Percentiles rank a stretch among this genome's conserved stretches.
Conservation (phyloP, 2,797 vertebrate genomes). For the Argya squamiceps region DNA sequence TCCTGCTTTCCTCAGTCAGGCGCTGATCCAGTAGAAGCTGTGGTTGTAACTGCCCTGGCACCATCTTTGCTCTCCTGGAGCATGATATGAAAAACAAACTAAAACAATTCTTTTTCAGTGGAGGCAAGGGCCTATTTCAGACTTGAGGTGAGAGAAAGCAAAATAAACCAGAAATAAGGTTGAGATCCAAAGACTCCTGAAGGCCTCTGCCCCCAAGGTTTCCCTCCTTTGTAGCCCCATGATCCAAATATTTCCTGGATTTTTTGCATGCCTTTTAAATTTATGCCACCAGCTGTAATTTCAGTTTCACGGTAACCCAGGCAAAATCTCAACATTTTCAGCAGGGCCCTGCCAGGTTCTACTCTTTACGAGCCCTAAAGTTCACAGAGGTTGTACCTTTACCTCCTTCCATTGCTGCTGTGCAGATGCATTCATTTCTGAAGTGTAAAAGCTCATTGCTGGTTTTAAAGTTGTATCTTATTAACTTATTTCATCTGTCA, state of each 20-base stretch:
- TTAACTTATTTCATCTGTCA: not conserved
- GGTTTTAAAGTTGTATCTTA: not conserved
- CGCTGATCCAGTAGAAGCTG: constrained; percentile 16
- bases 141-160: constrained; percentile 1
- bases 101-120: not conserved
- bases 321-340: not conserved
- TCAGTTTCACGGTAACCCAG: not conserved
- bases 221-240: not conserved
- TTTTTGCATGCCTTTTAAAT: constrained; percentile 20
- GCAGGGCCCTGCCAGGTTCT: not conserved
- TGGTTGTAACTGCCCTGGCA: constrained; percentile 36
- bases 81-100: not conserved
- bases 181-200: not conserved
- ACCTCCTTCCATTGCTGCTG: not conserved
- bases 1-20: constrained; percentile 13
- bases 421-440: not conserved
- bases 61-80: constrained; percentile 12
- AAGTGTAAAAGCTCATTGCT: not conserved
- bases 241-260: constrained; percentile 26
- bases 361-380: not conserved
- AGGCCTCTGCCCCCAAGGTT: not conserved
- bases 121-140: not conserved
- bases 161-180: not conserved
- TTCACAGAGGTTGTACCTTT: not conserved
- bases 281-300: constrained; percentile 45